Evolutionary conservation across 1,140 invertebrate genomes (phyloP).

Genomic region (Delia radicum): DNA sequence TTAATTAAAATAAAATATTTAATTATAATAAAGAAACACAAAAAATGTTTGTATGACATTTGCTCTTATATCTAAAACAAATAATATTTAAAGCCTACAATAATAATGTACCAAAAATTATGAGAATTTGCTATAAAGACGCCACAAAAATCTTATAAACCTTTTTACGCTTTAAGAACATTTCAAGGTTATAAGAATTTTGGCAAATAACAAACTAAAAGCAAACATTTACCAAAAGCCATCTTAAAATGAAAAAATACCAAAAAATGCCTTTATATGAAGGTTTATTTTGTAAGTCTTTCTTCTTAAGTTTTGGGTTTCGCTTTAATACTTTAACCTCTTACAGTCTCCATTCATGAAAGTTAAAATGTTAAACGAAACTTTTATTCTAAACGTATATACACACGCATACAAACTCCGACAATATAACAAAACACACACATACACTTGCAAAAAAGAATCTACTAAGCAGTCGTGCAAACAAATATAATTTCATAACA

Average conservation of each 20-base stretch:
- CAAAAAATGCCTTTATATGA: too few species aligned
- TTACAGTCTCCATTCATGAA: background rate
- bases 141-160: background rate
- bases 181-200: background rate
- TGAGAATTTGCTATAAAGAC: background rate
- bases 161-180: background rate
- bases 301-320: background rate
- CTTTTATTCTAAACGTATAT: background rate
- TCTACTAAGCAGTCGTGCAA: background rate
- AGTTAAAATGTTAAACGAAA: background rate
- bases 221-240: background rate
- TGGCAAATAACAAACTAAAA: background rate
- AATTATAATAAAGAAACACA: too few species aligned
- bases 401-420: background rate
- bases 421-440: background rate
- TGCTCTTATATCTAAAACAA: too few species aligned
- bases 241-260: too few species aligned
- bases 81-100: too few species aligned
- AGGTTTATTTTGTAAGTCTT: too few species aligned
- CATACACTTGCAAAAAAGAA: background rate
- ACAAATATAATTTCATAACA: conserved; percentile 15
- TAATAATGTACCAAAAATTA: too few species aligned
- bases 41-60: too few species aligned
- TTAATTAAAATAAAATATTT: too few species aligned
- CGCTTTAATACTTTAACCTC: background rate